Percentiles rank a stretch among this genome's conserved stretches.
Conservation (phyloP, 2,888 invertebrate species). For the Boloria euphrosyne region DNA sequence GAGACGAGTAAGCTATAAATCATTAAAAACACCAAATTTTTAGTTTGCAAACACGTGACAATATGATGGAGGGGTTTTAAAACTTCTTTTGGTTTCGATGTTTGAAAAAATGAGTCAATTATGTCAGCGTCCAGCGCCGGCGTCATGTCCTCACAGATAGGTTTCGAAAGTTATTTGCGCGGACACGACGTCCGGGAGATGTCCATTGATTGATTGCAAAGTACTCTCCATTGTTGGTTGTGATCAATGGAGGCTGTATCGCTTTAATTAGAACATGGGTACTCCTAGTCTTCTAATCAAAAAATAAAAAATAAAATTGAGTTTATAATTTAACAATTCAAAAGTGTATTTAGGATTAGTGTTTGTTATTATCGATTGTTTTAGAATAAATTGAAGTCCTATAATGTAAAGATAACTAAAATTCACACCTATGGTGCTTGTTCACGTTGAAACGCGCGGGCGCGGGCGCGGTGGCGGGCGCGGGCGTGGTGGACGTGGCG, state of each 20-base stretch:
- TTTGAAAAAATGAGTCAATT: slow-evolving; percentile 1
- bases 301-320: neutral
- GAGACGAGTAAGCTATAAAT: too few species aligned
- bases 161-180: slow-evolving; percentile 16
- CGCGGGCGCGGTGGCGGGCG: too few species aligned
- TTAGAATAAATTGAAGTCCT: too few species aligned
- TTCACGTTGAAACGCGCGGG: too few species aligned
- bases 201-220: slow-evolving; percentile 16
- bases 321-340: too few species aligned
- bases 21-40: too few species aligned
- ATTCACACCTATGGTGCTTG: too few species aligned
- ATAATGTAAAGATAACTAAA: too few species aligned
- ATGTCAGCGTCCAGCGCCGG: neutral
- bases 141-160: slow-evolving; percentile 15
- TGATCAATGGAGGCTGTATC: slow-evolving; percentile 6
- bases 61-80: neutral
- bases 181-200: slow-evolving; percentile 1
- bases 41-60: neutral
- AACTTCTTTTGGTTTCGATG: neutral
- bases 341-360: too few species aligned
- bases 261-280: slow-evolving; percentile 9
- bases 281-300: neutral
- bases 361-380: too few species aligned
- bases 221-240: slow-evolving; percentile 9
- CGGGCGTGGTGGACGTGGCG: too few species aligned